Percentiles rank a stretch among this genome's conserved stretches.
These are phyloP conservation scores for Paragorgia papillata DNA, from an alignment of 92 coral and sea anemone genomes.

Conservation along the genomic window DNA sequence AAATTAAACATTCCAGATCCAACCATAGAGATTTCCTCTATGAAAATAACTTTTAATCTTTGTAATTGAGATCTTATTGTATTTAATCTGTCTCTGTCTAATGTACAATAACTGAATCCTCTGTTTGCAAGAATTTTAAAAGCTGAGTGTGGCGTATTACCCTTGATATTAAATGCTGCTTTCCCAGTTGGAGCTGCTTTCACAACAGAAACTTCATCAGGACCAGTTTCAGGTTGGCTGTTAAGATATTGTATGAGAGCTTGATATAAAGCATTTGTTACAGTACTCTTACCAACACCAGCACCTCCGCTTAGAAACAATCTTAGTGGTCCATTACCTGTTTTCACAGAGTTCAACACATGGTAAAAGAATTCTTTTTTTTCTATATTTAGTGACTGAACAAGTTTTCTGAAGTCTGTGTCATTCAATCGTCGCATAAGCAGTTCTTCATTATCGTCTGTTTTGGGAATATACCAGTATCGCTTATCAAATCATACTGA, in stretches of 20 bases:
- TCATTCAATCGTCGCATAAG: slow-evolving; percentile 28
- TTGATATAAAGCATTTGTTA: slow-evolving; percentile 70
- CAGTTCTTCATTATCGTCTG: slow-evolving; percentile 50
- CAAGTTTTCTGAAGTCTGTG: slow-evolving; percentile 37
- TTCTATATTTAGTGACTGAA: slow-evolving; percentile 48
- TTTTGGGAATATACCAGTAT: too few species aligned
- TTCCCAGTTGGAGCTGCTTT: slow-evolving; percentile 52
- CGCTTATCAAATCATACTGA: slow-evolving; percentile 40
- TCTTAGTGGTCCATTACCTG: slow-evolving; percentile 2
- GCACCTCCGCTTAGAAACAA: too few species aligned
- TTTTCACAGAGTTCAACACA: slow-evolving; percentile 51
- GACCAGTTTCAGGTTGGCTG: slow-evolving; percentile 43
- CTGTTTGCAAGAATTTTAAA: slow-evolving; percentile 41
- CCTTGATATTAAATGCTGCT: too few species aligned
- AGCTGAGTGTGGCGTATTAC: slow-evolving; percentile 55
- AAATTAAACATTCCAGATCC: too few species aligned
- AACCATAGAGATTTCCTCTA: too few species aligned
- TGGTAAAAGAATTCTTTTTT: slow-evolving; percentile 56
- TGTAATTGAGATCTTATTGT: slow-evolving; percentile 48
- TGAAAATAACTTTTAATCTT: too few species aligned
- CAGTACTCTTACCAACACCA: slow-evolving; percentile 68
- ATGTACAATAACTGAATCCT: slow-evolving; percentile 57
- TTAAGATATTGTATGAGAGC: slow-evolving; percentile 44
- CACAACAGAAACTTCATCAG: slow-evolving; percentile 43
- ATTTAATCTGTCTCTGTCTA: too few species aligned